These are phyloP conservation scores for Caenorhabditis japonica DNA, from an alignment of 2,888 invertebrate genomes.

Conservation along the genomic window DNA sequence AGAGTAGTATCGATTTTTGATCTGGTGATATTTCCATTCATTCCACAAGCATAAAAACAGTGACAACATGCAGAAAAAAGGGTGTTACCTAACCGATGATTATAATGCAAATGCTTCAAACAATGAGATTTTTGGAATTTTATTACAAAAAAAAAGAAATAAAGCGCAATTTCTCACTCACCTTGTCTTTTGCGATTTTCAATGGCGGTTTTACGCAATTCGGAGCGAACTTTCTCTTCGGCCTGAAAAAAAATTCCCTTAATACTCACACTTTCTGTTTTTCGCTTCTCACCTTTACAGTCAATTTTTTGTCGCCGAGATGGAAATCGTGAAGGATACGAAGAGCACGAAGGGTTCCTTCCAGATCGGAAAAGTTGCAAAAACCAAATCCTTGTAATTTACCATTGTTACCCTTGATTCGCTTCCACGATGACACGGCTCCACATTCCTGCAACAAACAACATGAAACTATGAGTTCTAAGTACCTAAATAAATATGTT, in stretches of 20 bases:
- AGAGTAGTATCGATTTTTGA: slow-evolving; percentile 16
- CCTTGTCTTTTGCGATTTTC: slow-evolving; percentile 50
- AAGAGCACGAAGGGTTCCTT: slow-evolving; percentile 93
- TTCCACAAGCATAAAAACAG: slow-evolving; percentile 14
- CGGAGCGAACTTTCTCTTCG: slow-evolving; percentile 63
- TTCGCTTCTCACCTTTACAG: slow-evolving; percentile 83
- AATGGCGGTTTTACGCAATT: slow-evolving; percentile 53
- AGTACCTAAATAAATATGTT: too few species aligned
- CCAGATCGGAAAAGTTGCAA: slow-evolving; percentile 95
- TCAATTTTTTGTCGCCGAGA: slow-evolving; percentile 91
- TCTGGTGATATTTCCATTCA: slow-evolving; percentile 24
- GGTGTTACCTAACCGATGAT: slow-evolving; percentile 43
- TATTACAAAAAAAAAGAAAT: slow-evolving; percentile 1
- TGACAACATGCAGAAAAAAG: slow-evolving; percentile 33
- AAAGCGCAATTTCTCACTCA: slow-evolving; percentile 21
- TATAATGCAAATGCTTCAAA: slow-evolving; percentile 34
- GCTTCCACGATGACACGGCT: slow-evolving; percentile 94
- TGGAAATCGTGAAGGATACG: slow-evolving; percentile 89
- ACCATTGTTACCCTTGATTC: slow-evolving; percentile 86
- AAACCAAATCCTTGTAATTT: slow-evolving; percentile 87
- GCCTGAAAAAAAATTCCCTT: slow-evolving; percentile 57
- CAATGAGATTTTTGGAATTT: slow-evolving; percentile 8
- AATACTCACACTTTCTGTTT: too few species aligned
- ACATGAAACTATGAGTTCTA: too few species aligned
- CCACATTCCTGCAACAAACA: slow-evolving; percentile 91